Evolutionary conservation across 2,113 vertebrate species (phyloP), one percentile per base, ranked within the genome.

Genomic region (Propithecus coquereli): DNA sequence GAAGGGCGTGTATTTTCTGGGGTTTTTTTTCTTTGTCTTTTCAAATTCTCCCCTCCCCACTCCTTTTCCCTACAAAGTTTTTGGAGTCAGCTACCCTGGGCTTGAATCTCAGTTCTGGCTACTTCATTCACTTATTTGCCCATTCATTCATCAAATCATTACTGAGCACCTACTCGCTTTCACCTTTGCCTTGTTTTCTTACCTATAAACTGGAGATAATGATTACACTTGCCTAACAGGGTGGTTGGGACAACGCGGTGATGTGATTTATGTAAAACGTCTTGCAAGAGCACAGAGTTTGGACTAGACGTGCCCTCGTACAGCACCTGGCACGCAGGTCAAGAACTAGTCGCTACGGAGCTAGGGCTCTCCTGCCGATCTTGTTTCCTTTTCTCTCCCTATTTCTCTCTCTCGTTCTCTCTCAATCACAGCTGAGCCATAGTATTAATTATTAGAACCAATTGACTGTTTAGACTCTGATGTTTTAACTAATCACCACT

Each of bases 401-500:
- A 96, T 92, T 97, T 85, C 96, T 93, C 97, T 98, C 97, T 95
- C 96, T 96, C 98, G 86, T 68, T 47, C 73, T 74, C 77, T 97
- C 98, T 94, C 97, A 98, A 98, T 99, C 98, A 99, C 98, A 99
- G 99, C 99, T 98, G 98, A 99, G 99, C 99, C 98, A 98, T 98
- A 99, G 99, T 99, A 99, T 99, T 99, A 99, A 99, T 99, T 99
- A 99, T 99, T 99, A 99, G 99, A 99, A 99, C 99, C 99, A 99
- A 99, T 99, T 99, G 99, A 99, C 99, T 99, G 99, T 99, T 99
- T 99, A 99, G 99, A 99, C 99, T 99, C 99, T 99, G 99, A 99
- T 99, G 99, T 99, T 99, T 99, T 99, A 99, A 99, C 99, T 99
- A 99, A 99, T 99, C 99, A 99, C 99, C 99, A 99, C 99, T 99